Evolutionary conservation across 2,888 invertebrate genomes (phyloP).

Genomic region (Drosophila colorata): DNA sequence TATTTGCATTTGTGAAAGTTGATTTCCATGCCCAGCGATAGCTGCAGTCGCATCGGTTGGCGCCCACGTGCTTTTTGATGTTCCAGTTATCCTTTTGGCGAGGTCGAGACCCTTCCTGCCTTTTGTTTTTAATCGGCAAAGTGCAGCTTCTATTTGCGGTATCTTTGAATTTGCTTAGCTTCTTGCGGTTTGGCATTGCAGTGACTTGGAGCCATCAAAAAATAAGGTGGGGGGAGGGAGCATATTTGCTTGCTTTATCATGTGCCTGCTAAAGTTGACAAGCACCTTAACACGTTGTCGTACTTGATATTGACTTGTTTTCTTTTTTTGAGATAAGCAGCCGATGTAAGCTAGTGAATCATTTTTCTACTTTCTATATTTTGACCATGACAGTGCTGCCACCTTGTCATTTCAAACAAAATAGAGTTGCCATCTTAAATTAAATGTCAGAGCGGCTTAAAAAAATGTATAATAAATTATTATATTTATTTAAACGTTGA

Average conservation of each 20-base stretch:
- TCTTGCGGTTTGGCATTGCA: constrained; percentile 41
- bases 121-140: constrained; percentile 77
- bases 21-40: constrained; percentile 57
- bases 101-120: constrained; percentile 26
- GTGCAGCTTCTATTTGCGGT: constrained; percentile 53
- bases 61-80: constrained; percentile 59
- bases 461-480: no score
- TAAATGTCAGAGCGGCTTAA: no score
- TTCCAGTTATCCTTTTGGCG: constrained; percentile 42
- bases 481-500: no score
- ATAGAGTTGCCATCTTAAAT: no score
- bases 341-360: neutral
- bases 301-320: neutral
- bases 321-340: no score
- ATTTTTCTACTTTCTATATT: neutral
- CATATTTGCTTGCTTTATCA: neutral
- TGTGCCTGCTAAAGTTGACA: neutral
- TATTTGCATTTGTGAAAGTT: constrained; percentile 69
- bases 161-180: constrained; percentile 35
- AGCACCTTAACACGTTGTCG: neutral
- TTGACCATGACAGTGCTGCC: neutral
- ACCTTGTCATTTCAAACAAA: neutral
- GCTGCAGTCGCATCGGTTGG: constrained; percentile 27
- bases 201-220: constrained; percentile 1
- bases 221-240: no score